Evolutionary conservation across 2,113 vertebrate species (phyloP).

Genomic region (Osmerus mordax): DNA sequence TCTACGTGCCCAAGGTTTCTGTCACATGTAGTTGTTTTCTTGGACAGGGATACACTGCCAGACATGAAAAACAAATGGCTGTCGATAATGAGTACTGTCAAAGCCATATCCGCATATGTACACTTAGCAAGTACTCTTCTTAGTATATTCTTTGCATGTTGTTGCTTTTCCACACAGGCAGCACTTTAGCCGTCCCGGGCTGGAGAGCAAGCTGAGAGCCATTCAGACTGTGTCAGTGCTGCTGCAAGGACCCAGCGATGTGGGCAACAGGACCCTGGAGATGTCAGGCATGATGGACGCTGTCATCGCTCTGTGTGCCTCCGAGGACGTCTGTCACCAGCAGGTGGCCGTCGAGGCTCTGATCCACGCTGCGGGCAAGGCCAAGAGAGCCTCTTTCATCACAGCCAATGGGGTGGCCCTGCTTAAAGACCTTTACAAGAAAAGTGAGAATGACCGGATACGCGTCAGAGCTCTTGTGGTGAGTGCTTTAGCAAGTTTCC

Average conservation of each 20-base stretch:
- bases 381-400: constrained; percentile 94
- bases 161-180: constrained; percentile 65
- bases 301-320: constrained; percentile 86
- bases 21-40: neutral
- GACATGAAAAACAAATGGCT: too few relatives aligned
- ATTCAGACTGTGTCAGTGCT: constrained; percentile 92
- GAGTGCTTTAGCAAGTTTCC: constrained; percentile 44
- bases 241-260: constrained; percentile 90
- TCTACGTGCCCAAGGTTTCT: constrained; percentile 8
- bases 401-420: constrained; percentile 89
- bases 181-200: constrained; percentile 76
- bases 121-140: neutral
- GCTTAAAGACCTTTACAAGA: constrained; percentile 96
- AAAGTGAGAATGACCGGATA: constrained; percentile 89
- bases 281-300: constrained; percentile 90
- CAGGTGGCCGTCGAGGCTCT: constrained; percentile 92
- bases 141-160: neutral
- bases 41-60: neutral
- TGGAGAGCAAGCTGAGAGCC: constrained; percentile 82
- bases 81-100: too few relatives aligned
- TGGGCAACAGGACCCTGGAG: constrained; percentile 88
- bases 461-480: constrained; percentile 95
- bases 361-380: constrained; percentile 92
- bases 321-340: constrained; percentile 82
- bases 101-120: too few relatives aligned